Evolutionary conservation across 2,888 invertebrate species (phyloP).

Genomic region (Tenthredo livida): DNA sequence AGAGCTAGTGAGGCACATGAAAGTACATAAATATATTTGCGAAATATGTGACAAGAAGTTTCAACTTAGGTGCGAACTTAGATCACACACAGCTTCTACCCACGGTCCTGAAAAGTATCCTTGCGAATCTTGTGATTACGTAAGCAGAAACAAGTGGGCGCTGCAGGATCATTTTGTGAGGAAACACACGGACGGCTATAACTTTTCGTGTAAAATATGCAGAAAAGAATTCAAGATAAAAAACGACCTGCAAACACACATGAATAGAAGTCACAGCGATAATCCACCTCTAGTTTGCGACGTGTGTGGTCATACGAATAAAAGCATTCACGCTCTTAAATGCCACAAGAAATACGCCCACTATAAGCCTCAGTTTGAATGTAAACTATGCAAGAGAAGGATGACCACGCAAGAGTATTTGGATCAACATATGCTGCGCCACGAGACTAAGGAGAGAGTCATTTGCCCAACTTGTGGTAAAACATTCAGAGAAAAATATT

Average conservation of each 20-base stretch:
- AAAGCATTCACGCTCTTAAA: constrained; percentile 59
- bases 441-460: constrained; percentile 54
- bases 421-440: constrained; percentile 60
- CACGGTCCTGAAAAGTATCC: constrained; percentile 59
- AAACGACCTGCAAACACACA: constrained; percentile 55
- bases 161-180: constrained; percentile 54
- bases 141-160: constrained; percentile 10
- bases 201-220: constrained; percentile 51
- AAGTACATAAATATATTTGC: constrained; percentile 57
- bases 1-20: constrained; percentile 60
- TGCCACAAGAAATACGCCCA: constrained; percentile 62
- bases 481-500: constrained; percentile 53
- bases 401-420: constrained; percentile 58
- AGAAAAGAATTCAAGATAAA: constrained; percentile 51
- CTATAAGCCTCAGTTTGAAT: constrained; percentile 58
- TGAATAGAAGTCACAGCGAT: constrained; percentile 54
- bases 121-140: constrained; percentile 53
- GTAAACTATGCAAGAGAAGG: constrained; percentile 60
- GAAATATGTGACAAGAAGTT: constrained; percentile 62
- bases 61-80: constrained; percentile 58
- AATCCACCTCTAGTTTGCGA: constrained; percentile 57
- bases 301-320: constrained; percentile 60
- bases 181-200: constrained; percentile 47
- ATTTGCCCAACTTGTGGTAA: constrained; percentile 62
- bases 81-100: constrained; percentile 60